Evolutionary conservation across 2,797 vertebrate species (phyloP), one percentile per base, ranked within the genome.

Genomic region (Pteropus rufus): DNA sequence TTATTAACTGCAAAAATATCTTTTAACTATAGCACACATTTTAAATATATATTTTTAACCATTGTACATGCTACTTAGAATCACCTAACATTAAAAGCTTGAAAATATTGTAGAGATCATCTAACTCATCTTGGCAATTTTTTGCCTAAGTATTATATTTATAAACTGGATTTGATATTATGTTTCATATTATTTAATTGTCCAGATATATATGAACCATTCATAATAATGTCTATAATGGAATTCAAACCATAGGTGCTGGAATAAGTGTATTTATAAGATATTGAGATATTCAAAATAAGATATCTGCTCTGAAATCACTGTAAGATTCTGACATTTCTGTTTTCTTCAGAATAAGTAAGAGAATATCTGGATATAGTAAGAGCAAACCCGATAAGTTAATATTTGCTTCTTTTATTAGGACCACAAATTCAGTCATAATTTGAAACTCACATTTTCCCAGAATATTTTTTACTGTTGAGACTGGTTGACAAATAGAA

Each of bases 1-100:
- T 95, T 77, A 89, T 94, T 83, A 88, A 83, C 7, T 86, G 14
- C 3, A 93, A 91, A 96, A 90, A 77, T 65, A 82, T 34, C 16
- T 96, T 24, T 80, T 52, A 83, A 70, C 44, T 60, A 49, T 29
- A 85, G 23, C 19, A 92, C 60, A 12, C 12, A 64, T 85, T 96
- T 95, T 65, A 79, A 54, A 77, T 31, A 36, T 15, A 15, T 19
- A 64, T 18, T 21, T 88, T 54, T 62, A 8, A 24, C 3, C 15
- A 90, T 84, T 92, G 62, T 81, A 26, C 7, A 67, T 87, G n/a
- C 12, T 80, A 88, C 24, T 85, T 92, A 76, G 34, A 95, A 93
- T 92, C 54, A 91, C 26, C 31, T 76, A 70, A 73, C 12, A 52
- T 76, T 82, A 94, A 94, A 77, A 93, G 6, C 16, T 85, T 72